Conservation (phyloP, 2,113 vertebrate species). For the Galeopterus variegatus region DNA sequence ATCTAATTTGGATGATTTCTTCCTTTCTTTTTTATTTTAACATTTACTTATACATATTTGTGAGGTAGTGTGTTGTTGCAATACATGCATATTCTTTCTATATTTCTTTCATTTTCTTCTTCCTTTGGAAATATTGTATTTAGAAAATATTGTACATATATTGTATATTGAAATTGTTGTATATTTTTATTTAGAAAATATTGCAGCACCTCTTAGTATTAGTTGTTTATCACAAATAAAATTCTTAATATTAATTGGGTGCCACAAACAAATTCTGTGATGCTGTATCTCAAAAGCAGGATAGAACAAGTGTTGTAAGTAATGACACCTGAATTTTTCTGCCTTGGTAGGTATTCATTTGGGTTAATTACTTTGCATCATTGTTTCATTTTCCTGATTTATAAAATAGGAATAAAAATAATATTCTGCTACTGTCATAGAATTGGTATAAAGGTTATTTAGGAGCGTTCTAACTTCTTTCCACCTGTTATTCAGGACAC, state of each 20-base stretch:
- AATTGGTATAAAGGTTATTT: not conserved
- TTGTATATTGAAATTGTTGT: too few relatives aligned
- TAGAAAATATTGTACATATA: too few relatives aligned
- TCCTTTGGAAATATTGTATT: not conserved
- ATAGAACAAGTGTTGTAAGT: not conserved
- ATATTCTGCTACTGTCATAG: not conserved
- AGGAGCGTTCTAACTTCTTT: not conserved
- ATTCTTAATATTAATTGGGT: not conserved
- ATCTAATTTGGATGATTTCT: not conserved
- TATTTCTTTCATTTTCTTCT: not conserved
- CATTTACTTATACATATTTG: too few relatives aligned
- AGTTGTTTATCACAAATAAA: not conserved
- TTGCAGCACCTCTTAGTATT: slow-evolving; percentile 42
- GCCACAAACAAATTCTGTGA: not conserved
- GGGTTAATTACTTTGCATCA: not conserved
- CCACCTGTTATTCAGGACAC: not conserved
- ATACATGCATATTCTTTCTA: not conserved
- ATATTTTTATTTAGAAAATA: slow-evolving; percentile 13
- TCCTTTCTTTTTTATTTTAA: too few relatives aligned
- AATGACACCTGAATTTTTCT: not conserved
- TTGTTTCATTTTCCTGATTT: slow-evolving; percentile 3
- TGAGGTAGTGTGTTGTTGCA: too few relatives aligned
- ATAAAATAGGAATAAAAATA: not conserved
- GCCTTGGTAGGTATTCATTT: not conserved
- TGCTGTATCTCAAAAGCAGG: not conserved